Percentiles rank a stretch among this genome's conserved stretches.
Evolutionary conservation across 2,113 vertebrate species (phyloP).

Genomic region (Gyps fulvus): DNA sequence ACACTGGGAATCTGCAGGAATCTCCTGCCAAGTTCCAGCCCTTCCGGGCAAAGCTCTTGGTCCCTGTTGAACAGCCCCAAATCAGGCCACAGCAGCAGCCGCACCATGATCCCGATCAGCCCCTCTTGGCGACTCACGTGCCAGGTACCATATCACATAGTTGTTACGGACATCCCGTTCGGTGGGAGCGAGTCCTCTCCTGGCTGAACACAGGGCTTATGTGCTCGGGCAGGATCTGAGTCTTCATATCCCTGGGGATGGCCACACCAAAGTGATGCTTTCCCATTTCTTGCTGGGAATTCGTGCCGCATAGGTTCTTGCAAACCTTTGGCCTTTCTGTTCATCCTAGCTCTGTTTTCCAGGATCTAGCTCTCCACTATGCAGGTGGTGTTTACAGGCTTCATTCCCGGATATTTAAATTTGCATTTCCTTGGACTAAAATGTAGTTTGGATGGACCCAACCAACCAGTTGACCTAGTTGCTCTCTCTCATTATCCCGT

Average conservation of each 20-base stretch:
- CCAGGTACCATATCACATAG: fast-evolving
- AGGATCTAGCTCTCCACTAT: background rate
- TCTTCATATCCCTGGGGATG: background rate
- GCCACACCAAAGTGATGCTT: background rate
- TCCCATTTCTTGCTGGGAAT: background rate
- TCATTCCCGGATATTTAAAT: background rate
- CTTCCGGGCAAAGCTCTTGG: background rate
- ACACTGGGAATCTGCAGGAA: background rate
- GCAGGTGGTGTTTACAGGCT: background rate
- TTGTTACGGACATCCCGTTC: background rate
- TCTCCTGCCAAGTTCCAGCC: background rate
- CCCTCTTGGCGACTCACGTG: fast-evolving
- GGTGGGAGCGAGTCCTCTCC: background rate
- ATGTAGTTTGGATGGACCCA: background rate
- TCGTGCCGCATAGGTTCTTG: fast-evolving
- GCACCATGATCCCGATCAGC: fast-evolving
- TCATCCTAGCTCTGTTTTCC: background rate
- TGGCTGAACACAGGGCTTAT: fast-evolving
- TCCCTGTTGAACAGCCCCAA: background rate
- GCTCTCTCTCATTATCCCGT: background rate
- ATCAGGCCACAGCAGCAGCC: background rate
- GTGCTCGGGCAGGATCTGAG: fast-evolving
- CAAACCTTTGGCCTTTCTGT: background rate
- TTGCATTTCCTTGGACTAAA: background rate
- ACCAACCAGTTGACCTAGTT: background rate